phyloP scores from a whole-genome alignment of 2,113 vertebrate genomes.

The Nanger granti region DNA sequence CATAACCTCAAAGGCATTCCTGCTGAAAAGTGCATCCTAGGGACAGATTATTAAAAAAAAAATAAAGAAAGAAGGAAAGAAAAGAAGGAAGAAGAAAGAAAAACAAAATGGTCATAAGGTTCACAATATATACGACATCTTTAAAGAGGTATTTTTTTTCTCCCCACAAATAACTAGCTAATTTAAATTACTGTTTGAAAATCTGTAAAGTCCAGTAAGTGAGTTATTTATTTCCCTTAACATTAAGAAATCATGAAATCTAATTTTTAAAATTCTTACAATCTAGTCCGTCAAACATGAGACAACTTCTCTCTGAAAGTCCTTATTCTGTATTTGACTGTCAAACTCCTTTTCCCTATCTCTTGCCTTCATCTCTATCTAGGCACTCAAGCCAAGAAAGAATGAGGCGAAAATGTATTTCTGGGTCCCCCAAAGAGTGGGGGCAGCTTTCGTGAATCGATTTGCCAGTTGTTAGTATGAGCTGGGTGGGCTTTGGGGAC shows the following conservation, averaged over 20 bases:
- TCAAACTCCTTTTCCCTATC: not conserved
- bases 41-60: not conserved
- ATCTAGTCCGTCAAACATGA: not conserved
- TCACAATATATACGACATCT: not conserved
- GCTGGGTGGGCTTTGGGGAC: not conserved
- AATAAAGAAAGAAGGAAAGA: not conserved
- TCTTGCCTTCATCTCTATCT: not conserved
- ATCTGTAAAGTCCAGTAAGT: not conserved
- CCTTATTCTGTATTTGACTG: not conserved
- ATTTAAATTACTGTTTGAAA: not conserved
- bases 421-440: not conserved
- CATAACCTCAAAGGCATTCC: conserved; percentile 28
- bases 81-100: not conserved
- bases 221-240: not conserved
- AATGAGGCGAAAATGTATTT: not conserved
- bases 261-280: not conserved
- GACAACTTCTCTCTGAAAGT: not conserved
- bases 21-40: not conserved
- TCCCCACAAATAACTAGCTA: not conserved
- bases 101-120: not conserved
- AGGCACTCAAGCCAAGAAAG: not conserved
- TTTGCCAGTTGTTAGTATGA: not conserved
- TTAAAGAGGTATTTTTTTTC: not conserved
- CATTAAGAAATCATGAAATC: not conserved
- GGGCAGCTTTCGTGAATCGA: not conserved